Percentiles rank a stretch among this genome's conserved stretches.
These are phyloP conservation scores for Pantherophis vulpinus DNA, from an alignment of 2,797 vertebrate species.

Conservation along the genomic window DNA sequence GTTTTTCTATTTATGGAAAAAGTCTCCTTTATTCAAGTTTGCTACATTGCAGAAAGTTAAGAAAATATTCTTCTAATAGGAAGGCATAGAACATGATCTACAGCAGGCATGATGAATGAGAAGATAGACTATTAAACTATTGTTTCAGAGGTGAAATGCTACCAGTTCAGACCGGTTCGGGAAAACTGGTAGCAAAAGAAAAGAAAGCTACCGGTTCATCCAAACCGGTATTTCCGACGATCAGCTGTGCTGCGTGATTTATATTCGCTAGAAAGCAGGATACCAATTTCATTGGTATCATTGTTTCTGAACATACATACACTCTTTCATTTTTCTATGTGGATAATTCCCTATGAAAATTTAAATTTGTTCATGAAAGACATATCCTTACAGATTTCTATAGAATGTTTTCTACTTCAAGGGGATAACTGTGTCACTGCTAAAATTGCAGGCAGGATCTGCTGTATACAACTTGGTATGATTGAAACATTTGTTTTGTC, in stretches of 20 bases:
- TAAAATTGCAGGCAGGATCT: not conserved
- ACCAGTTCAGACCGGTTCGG: too few species aligned
- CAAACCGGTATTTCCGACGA: too few species aligned
- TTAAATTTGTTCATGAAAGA: not conserved
- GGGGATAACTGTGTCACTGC: not conserved
- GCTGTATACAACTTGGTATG: not conserved
- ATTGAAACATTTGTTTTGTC: not conserved
- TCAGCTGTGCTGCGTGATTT: too few species aligned
- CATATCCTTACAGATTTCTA: not conserved
- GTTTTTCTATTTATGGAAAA: not conserved
- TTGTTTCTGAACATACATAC: not conserved
- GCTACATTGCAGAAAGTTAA: not conserved
- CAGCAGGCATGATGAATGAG: not conserved
- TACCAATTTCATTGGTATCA: not conserved
- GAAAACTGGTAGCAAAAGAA: too few species aligned
- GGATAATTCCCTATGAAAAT: not conserved
- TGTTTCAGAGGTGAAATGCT: not conserved
- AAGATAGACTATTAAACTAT: not conserved
- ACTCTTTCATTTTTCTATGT: not conserved
- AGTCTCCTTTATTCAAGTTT: not conserved
- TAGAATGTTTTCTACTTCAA: not conserved
- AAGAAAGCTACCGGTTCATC: too few species aligned
- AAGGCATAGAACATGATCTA: not conserved
- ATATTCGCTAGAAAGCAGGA: too few species aligned
- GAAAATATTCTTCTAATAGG: not conserved